These are phyloP conservation scores for Drosophila punjabiensis DNA, from an alignment of 1,140 invertebrate species.

Conservation along the genomic window DNA sequence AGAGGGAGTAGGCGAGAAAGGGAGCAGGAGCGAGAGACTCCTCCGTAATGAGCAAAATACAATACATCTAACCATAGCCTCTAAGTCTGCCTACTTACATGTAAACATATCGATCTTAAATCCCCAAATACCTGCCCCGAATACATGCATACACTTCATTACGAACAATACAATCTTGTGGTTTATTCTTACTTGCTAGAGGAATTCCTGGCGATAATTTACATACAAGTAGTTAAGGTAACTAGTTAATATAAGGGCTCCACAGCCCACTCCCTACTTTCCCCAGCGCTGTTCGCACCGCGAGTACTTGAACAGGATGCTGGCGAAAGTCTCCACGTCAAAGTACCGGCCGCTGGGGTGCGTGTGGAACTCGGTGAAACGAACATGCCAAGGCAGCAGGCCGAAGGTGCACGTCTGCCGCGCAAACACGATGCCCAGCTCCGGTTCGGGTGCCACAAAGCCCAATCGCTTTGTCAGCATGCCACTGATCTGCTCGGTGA, in stretches of 20 bases:
- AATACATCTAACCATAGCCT: slow-evolving; percentile 59
- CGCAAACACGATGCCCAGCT: slow-evolving; percentile 74
- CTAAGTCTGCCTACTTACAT: slow-evolving; percentile 62
- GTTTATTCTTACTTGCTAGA: slow-evolving; percentile 57
- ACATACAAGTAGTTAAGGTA: slow-evolving; percentile 56
- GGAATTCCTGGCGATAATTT: slow-evolving; percentile 49
- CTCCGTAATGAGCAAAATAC: slow-evolving; percentile 14
- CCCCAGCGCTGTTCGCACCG: slow-evolving; percentile 84
- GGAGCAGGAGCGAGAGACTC: background rate
- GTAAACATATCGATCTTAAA: slow-evolving; percentile 24
- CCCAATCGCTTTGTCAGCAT: slow-evolving; percentile 59
- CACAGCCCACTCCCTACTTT: slow-evolving; percentile 55
- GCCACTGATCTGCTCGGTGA: slow-evolving; percentile 55
- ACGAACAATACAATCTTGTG: slow-evolving; percentile 56
- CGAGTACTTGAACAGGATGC: slow-evolving; percentile 75
- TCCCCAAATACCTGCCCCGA: slow-evolving; percentile 19
- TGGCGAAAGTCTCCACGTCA: slow-evolving; percentile 60
- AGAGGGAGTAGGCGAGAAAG: slow-evolving; percentile 22
- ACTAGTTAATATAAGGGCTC: slow-evolving; percentile 53
- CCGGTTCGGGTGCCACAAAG: slow-evolving; percentile 62
- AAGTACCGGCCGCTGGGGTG: slow-evolving; percentile 66
- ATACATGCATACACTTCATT: slow-evolving; percentile 56
- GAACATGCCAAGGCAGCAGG: slow-evolving; percentile 76
- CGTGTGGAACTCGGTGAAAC: slow-evolving; percentile 81
- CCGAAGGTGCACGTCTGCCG: slow-evolving; percentile 72